Conservation (phyloP, 1,140 invertebrate genomes). For the Tyrophagus putrescentiae region DNA sequence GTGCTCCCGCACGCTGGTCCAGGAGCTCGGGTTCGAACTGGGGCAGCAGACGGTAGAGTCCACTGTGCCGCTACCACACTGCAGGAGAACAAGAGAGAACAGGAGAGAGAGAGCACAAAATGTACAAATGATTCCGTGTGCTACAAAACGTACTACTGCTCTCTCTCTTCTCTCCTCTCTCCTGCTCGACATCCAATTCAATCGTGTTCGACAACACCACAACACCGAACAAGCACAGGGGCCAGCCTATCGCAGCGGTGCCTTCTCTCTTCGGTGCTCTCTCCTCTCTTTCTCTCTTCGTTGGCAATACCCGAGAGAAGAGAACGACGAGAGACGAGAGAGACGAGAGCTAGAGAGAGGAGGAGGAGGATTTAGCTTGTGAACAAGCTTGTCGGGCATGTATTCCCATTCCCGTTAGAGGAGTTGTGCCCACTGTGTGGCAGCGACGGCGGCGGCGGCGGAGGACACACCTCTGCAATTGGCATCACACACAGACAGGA, state of each 20-base stretch:
- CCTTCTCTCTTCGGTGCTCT: no score
- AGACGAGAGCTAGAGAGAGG: neutral
- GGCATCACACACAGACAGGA: neutral
- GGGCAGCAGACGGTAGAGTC: no score
- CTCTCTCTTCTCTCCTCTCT: neutral
- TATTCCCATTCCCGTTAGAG: slow-evolving; percentile 9
- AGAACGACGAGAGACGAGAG: no score
- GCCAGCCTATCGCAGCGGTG: slow-evolving; percentile 1
- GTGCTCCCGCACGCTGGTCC: no score
- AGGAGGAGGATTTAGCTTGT: slow-evolving; percentile 12
- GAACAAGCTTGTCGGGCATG: slow-evolving; percentile 11
- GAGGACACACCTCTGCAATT: slow-evolving; percentile 6
- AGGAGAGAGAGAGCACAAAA: neutral
- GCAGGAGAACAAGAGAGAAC: neutral
- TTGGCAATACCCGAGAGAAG: no score
- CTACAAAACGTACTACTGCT: neutral
- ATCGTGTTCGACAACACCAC: slow-evolving; percentile 19
- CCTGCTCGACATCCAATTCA: no score
- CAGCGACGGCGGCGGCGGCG: neutral
- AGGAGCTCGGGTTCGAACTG: no score
- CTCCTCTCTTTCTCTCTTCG: neutral
- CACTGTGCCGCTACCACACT: neutral
- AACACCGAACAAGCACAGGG: neutral
- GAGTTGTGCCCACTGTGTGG: neutral
- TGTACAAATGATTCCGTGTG: neutral